These are phyloP conservation scores for Mycalesis mineus DNA, from an alignment of 2,888 invertebrate species.

Conservation along the genomic window DNA sequence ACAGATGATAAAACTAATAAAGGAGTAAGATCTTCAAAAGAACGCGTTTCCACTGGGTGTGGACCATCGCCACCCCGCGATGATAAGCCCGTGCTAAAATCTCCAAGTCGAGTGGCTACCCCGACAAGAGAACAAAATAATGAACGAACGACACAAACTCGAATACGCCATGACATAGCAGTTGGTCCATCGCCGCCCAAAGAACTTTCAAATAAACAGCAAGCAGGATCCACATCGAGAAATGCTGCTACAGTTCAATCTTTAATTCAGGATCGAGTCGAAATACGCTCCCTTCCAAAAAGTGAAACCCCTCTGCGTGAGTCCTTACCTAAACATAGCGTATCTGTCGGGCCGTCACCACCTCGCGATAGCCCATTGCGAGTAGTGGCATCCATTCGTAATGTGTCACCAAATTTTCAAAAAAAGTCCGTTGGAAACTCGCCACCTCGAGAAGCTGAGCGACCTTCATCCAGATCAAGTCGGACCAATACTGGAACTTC, in stretches of 20 bases:
- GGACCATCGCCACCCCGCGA: slow-evolving; percentile 81
- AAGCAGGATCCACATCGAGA: slow-evolving; percentile 19
- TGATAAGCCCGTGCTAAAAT: slow-evolving; percentile 35
- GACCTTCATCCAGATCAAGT: slow-evolving; percentile 39
- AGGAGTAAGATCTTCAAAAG: slow-evolving; percentile 13
- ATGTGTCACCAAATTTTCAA: slow-evolving; percentile 38
- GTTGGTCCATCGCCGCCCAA: slow-evolving; percentile 67
- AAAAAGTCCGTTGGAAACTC: slow-evolving; percentile 76
- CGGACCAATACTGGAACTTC: slow-evolving; percentile 86
- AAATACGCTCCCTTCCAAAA: slow-evolving; percentile 32
- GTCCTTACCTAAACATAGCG: slow-evolving; percentile 44
- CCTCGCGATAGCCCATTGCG: slow-evolving; percentile 44
- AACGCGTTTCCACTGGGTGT: slow-evolving; percentile 74
- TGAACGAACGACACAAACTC: slow-evolving; percentile 30
- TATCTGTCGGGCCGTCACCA: slow-evolving; percentile 62
- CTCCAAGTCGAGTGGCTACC: slow-evolving; percentile 51
- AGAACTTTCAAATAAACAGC: slow-evolving; percentile 37
- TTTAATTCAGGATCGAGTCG: slow-evolving; percentile 7
- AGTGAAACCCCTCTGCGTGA: slow-evolving; percentile 33
- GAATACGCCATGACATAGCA: slow-evolving; percentile 55
- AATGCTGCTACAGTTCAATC: slow-evolving; percentile 9
- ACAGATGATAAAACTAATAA: slow-evolving; percentile 24
- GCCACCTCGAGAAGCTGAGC: slow-evolving; percentile 49
- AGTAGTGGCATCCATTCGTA: slow-evolving; percentile 25
- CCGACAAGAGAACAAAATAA: slow-evolving; percentile 64